phyloP scores from a whole-genome alignment of 2,888 invertebrate genomes.

The Anthrax anthrax region DNA sequence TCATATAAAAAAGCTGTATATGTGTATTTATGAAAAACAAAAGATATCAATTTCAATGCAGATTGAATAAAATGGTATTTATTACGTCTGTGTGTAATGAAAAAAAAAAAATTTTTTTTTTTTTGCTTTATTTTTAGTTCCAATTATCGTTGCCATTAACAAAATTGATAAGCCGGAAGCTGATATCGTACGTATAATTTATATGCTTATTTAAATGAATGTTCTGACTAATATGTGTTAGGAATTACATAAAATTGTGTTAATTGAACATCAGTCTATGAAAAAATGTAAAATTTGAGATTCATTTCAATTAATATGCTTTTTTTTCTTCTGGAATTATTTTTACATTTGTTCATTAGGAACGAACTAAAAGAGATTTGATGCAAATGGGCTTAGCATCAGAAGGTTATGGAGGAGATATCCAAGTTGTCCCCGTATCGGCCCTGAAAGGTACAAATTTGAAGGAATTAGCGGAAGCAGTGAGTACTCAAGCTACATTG shows the following conservation, averaged over 20 bases:
- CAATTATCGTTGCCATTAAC: slow-evolving; percentile 93
- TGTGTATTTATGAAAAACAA: neutral
- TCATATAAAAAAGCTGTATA: neutral
- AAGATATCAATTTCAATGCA: neutral
- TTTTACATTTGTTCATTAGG: slow-evolving; percentile 39
- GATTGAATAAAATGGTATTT: neutral
- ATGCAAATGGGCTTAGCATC: slow-evolving; percentile 64
- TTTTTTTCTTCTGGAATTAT: neutral
- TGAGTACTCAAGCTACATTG: slow-evolving; percentile 70
- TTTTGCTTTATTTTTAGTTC: slow-evolving; percentile 46
- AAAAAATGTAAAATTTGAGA: neutral
- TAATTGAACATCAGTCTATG: neutral
- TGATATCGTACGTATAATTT: slow-evolving; percentile 56
- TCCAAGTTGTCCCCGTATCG: slow-evolving; percentile 82
- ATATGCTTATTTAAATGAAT: neutral
- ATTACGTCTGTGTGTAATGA: neutral
- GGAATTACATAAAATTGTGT: slow-evolving; percentile 1
- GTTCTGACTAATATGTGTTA: neutral
- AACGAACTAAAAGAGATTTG: slow-evolving; percentile 58
- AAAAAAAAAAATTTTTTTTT: slow-evolving; percentile 1
- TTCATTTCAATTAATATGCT: neutral
- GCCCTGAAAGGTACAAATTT: slow-evolving; percentile 75
- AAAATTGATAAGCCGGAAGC: slow-evolving; percentile 91
- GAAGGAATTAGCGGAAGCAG: slow-evolving; percentile 63
- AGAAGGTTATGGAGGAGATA: slow-evolving; percentile 82